A percentile compares a stretch with the other conserved stretches of the same genome.
Conservation (phyloP, 2,888 invertebrate genomes). For the Protonemura montana region DNA sequence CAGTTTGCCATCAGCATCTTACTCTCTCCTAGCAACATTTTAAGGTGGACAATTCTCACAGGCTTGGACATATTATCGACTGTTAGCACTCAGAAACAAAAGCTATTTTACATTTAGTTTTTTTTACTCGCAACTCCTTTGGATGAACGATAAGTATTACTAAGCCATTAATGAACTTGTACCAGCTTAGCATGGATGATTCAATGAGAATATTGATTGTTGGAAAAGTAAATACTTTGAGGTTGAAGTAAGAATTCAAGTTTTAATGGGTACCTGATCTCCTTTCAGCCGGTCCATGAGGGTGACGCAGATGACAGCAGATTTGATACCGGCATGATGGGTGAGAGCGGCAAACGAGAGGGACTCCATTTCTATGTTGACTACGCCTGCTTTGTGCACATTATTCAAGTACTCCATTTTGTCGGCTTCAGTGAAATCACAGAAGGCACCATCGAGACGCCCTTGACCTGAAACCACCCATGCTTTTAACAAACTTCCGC, state of each 20-base stretch:
- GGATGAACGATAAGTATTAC: no score
- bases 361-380: slow-evolving; percentile 98
- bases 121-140: no score
- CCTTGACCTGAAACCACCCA: slow-evolving; percentile 78
- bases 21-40: background rate
- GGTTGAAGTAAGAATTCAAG: no score
- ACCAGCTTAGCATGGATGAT: no score
- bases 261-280: slow-evolving; percentile 79
- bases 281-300: slow-evolving; percentile 90
- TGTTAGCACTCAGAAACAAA: no score
- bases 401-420: slow-evolving; percentile 86
- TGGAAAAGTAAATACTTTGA: no score
- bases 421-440: slow-evolving; percentile 89
- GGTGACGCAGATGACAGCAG: slow-evolving; percentile 94
- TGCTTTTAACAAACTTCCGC: background rate
- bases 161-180: no score
- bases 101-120: no score
- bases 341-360: slow-evolving; percentile 92
- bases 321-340: slow-evolving; percentile 89
- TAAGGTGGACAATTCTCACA: no score
- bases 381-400: slow-evolving; percentile 79
- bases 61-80: no score
- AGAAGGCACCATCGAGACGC: slow-evolving; percentile 94
- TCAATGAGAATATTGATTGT: no score
- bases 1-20: slow-evolving; percentile 28